A percentile compares a stretch with the other conserved stretches of the same genome.
Conservation (phyloP, 2,888 invertebrate genomes). For the Macrosoma leucophasiata region DNA sequence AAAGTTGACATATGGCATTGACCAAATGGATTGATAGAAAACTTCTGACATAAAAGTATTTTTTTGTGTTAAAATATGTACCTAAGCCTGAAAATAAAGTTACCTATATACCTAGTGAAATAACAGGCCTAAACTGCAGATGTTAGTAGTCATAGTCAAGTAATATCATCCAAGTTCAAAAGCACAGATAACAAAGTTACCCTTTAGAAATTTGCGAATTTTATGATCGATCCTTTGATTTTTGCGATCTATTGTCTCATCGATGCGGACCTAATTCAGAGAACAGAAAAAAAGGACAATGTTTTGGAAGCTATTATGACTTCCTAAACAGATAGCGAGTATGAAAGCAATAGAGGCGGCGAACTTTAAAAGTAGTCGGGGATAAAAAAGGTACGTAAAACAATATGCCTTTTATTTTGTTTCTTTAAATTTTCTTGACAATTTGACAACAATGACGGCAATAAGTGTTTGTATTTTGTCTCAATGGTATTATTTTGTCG, state of each 20-base stretch:
- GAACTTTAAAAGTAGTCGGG: slow-evolving; percentile 25
- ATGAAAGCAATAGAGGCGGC: slow-evolving; percentile 29
- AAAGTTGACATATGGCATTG: no score
- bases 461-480: slow-evolving; percentile 21
- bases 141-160: no score
- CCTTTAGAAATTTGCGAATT: slow-evolving; percentile 12
- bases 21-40: no score
- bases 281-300: not conserved
- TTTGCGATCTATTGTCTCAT: slow-evolving; percentile 7
- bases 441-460: slow-evolving; percentile 22
- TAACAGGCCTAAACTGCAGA: no score
- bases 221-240: slow-evolving; percentile 3
- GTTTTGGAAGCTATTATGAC: no score
- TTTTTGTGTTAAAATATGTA: no score
- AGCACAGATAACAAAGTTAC: no score
- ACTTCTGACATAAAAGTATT: no score
- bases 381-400: slow-evolving; percentile 22
- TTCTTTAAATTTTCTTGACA: slow-evolving; percentile 18
- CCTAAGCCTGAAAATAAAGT: no score
- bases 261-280: slow-evolving; percentile 6
- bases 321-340: not conserved
- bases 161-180: no score
- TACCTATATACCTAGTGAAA: no score
- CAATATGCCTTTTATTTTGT: slow-evolving; percentile 10
- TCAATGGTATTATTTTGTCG: no score